phyloP scores from a whole-genome alignment of 2,113 vertebrate genomes.

The Pteropus alecto region DNA sequence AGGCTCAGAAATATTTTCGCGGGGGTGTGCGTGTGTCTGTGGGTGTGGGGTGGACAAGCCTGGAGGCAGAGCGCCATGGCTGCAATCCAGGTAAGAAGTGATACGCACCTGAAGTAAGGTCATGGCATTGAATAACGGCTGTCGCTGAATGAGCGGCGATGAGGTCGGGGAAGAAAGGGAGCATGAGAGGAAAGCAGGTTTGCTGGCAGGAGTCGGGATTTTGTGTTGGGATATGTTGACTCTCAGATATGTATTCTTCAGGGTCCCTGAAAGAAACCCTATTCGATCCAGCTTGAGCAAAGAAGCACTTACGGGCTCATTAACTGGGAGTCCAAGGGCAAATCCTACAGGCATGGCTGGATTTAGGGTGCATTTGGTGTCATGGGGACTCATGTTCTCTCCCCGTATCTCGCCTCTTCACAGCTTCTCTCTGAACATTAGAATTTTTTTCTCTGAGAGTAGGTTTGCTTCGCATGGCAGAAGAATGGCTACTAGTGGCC shows the following conservation, averaged over 20 bases:
- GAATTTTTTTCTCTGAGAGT: neutral
- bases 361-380: neutral
- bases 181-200: neutral
- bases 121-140: accelerated
- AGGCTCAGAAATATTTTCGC: neutral
- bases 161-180: neutral
- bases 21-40: neutral
- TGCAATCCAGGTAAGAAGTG: neutral
- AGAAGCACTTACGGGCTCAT: neutral
- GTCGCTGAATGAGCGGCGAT: too few species aligned
- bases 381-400: too few species aligned
- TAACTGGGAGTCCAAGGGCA: neutral
- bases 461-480: neutral
- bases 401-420: neutral
- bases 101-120: neutral
- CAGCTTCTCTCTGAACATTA: neutral
- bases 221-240: neutral
- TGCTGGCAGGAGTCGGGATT: neutral
- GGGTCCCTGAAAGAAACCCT: neutral
- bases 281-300: neutral
- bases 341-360: neutral
- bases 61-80: neutral
- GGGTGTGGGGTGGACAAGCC: neutral
- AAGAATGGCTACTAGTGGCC: neutral
- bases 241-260: neutral